Evolutionary conservation across 64 coral and sea anemone species (phyloP).

Genomic region (Stylophora pistillata): DNA sequence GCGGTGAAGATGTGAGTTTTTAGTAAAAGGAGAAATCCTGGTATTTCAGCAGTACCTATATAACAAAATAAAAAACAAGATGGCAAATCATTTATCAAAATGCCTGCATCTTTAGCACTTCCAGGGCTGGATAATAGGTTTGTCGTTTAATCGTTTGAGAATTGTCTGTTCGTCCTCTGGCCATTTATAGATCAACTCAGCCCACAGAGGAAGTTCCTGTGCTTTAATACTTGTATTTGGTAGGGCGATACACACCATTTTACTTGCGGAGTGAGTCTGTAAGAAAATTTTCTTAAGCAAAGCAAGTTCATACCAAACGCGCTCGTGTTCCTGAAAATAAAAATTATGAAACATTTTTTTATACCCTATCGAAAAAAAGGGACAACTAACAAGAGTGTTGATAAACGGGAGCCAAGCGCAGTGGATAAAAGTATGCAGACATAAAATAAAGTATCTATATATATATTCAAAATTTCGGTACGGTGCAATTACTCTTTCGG

Average conservation of each 20-base stretch:
- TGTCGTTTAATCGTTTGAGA: slow-evolving; percentile 22
- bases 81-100: not conserved
- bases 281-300: slow-evolving; percentile 20
- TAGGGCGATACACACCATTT: slow-evolving; percentile 18
- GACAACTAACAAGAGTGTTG: too few species aligned
- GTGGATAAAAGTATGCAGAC: too few species aligned
- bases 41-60: too few species aligned
- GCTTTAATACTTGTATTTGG: not conserved
- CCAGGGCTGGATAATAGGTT: slow-evolving; percentile 19
- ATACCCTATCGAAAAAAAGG: too few species aligned
- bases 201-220: slow-evolving; percentile 25
- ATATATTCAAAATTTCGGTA: too few species aligned
- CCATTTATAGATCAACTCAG: slow-evolving; percentile 24
- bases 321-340: not conserved
- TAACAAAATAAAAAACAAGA: too few species aligned
- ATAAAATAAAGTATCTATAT: too few species aligned
- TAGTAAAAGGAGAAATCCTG: too few species aligned
- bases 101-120: not conserved
- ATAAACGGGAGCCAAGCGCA: too few species aligned
- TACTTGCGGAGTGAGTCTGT: slow-evolving; percentile 4
- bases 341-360: not conserved
- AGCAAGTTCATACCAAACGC: slow-evolving; percentile 7
- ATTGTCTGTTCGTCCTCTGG: slow-evolving; percentile 24
- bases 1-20: too few species aligned
- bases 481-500: too few species aligned